Base-by-base conservation (phyloP, 2,113 vertebrate species). In the Elephas maximus region DNA sequence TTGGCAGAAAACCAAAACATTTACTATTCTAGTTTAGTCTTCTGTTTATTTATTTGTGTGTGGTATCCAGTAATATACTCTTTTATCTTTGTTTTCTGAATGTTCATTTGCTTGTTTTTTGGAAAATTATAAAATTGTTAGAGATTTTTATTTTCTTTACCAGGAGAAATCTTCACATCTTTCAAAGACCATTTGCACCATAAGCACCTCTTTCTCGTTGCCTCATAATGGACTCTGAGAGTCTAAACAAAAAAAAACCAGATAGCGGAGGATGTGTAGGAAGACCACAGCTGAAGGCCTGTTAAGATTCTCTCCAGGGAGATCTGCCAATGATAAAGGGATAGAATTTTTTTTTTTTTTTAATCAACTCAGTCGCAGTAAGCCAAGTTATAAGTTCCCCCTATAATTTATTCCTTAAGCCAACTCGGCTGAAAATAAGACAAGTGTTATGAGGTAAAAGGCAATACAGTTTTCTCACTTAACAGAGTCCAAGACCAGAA, bases 371-470 rank as follows among this genome's bases (percentile, higher is more conserved):
- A 44, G 12, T 67, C 44, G 67, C 18, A 74, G 37, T 14, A 71
- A 88, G 67, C 67, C 30, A 78, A 9, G 15, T 63, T 86, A 82
- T n/a, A 44, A 84, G 15, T 73, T 9, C 28, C 33, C 57, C 89
- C 63, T 62, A 8, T 76, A 76, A 94, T 80, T 87, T 87, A 96
- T 63, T 91, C 57, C 57, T 90, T 74, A 92, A 79, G 86, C 63
- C 51, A 76, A 14, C 60, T 91, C 33, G 33, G 41, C 15, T 63
- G 17, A 94, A 95, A 92, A 87, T 67, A 80, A 84, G 48, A 74
- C 30, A 92, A 89, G 44, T 15, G 30, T 28, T 73, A 12, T 15
- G 10, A 73, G 63, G 33, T 23, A 21, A 84, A 90, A 77, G 26
- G 53, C 74, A 84, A 67, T 30, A 45, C 53, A 89, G 14, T 85